phyloP scores from a whole-genome alignment of 2,888 invertebrate genomes.

The Drosophila picticornis region DNA sequence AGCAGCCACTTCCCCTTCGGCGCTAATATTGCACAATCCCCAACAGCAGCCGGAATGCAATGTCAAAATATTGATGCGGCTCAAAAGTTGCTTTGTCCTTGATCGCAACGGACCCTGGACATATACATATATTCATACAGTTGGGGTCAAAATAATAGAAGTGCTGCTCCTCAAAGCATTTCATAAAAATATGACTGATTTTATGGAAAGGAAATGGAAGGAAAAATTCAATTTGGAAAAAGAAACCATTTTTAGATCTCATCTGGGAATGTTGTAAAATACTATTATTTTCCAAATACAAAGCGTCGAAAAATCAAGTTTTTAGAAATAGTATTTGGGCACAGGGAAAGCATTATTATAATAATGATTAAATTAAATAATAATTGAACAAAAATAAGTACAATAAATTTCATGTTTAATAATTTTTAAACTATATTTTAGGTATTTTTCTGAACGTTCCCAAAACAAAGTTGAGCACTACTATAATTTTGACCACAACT shows the following conservation, averaged over 20 bases:
- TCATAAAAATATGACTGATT: not conserved
- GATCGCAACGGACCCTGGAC: constrained; percentile 28
- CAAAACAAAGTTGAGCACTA: not conserved
- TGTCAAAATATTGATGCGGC: constrained; percentile 71
- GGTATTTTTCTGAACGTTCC: not conserved
- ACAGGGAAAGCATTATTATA: not conserved
- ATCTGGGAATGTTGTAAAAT: not conserved
- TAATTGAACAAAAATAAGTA: not conserved
- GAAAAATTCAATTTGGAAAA: not conserved
- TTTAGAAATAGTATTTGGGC: not conserved
- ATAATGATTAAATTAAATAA: not conserved
- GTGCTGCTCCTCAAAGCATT: not conserved
- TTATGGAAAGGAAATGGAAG: no score
- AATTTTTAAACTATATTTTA: not conserved
- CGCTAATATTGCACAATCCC: constrained; percentile 60
- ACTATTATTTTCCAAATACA: not conserved
- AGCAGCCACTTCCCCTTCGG: constrained; percentile 10
- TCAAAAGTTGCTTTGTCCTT: constrained; percentile 31
- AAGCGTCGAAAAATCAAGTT: not conserved
- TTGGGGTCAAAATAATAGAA: not conserved
- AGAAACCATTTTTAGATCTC: not conserved
- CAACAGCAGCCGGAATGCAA: constrained; percentile 32
- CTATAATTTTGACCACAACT: not conserved
- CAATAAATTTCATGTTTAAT: no score
- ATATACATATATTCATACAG: not conserved